Base-by-base conservation (phyloP, 53 echinoderm and acorn worm genomes). In the Henricia sp. region DNA sequence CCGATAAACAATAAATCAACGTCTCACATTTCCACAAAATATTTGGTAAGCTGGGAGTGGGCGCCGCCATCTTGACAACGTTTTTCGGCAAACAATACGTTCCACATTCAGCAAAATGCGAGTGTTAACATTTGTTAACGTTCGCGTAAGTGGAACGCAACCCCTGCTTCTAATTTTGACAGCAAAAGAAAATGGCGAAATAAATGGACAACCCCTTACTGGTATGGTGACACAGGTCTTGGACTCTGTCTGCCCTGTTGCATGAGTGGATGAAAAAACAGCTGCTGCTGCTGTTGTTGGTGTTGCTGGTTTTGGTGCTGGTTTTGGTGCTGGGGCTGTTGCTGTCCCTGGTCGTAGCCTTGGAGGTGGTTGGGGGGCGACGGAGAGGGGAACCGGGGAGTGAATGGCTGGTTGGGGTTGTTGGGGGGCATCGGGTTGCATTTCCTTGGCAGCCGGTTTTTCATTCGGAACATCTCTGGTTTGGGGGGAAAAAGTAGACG, bases 181-280 rank as follows among this genome's bases (percentile, higher is more conserved):
- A n/a, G n/a, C n/a, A n/a, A n/a, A n/a, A n/a, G n/a, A n/a, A n/a
- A n/a, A n/a, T n/a, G n/a, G n/a, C n/a, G n/a, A n/a, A n/a, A n/a
- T n/a, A n/a, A n/a, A 44, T 6, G 23, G 9, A 4, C 0, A 62
- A 32, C 28, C 27, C 38, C 80, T 62, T 63, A 80, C 80, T 80
- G 80, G 36, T 80, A 80, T 27, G 80, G 80, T 48, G 80, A 80
- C 6, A 64, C 46, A 5, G 80, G 30, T 43, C 80, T 34, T 2
- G 80, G 80, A 41, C 60, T 63, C 64, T 64, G 80, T 27, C 63
- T 38, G 62, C 33, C 80, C 3, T 63, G 64, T 20, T 57, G 80
- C 80, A 80, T 80, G 63, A 80, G 27, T 28, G 80, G 65, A 32
- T 52, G 80, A 20, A 80, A 32, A 36, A 80, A 80, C 4, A 64